Evolutionary conservation across 1,140 invertebrate genomes (phyloP), one percentile per base, ranked within the genome.

Genomic region (Hyposmocoma kahamanoa): DNA sequence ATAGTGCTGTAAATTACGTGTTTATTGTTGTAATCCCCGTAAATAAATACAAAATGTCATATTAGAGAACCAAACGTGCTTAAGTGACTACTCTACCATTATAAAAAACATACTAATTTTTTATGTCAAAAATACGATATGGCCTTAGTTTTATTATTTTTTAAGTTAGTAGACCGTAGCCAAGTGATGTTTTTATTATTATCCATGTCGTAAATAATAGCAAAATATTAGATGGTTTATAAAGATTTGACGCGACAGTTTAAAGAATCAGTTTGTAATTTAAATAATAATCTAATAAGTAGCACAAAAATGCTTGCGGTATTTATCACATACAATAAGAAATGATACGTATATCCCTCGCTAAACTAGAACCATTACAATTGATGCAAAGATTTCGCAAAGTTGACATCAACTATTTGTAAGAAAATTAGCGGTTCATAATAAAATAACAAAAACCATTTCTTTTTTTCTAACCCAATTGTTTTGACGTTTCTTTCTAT

Each of bases 401-500:
- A 50, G 53, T 28, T 22, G 65, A 70, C 70, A 41, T 34, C 17
- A 52, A 47, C 22, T 65, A 65, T 67, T 62, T 67, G 62, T 63
- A 50, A 50, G 59, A 65, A 54, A 66, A 69, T 66, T 64, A 63
- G 57, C 53, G 47, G 50, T 22, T 9, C 49, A 46, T 47, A 54
- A 22, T 49, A 30, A 19, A 36, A 46, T 51, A 53, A 62, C 52
- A 68, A 68, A 59, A 50, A 48, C 20, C 38, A 46, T 60, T 62
- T 56, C 22, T 42, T 48, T 47, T 28, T 22, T 28, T 56, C 51
- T 47, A 51, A 13, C 38, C 26, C 39, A 26, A 53, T 56, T 76
- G 68, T 76, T 76, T 67, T 76, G 72, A 73, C 68, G 60, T 59
- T 30, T 36, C 42, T 45, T 55, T 66, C 56, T 64, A 66, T 60